Conservation (phyloP, 1,140 invertebrate species). For the Drosophila subobscura region DNA sequence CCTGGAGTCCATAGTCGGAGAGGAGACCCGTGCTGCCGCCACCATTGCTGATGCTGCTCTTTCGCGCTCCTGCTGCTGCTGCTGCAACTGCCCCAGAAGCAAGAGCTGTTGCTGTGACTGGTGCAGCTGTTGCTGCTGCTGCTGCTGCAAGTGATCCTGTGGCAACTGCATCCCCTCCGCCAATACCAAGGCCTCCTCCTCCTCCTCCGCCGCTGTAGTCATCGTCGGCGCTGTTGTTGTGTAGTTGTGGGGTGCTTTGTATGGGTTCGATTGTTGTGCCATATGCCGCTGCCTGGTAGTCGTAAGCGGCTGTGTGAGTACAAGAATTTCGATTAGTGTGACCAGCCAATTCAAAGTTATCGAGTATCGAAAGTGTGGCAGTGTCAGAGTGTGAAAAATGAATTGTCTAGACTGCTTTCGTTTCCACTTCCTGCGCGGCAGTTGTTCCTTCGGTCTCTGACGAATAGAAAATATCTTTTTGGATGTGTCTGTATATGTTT, state of each 20-base stretch:
- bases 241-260: conserved; percentile 73
- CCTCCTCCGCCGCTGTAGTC: conserved; percentile 50
- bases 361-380: conserved; percentile 8
- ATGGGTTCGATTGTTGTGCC: conserved; percentile 76
- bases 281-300: conserved; percentile 82
- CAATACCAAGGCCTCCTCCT: too few relatives aligned
- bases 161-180: not conserved
- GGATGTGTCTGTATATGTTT: conserved; percentile 14
- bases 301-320: conserved; percentile 77
- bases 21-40: conserved; percentile 20
- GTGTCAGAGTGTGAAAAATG: conserved; percentile 20
- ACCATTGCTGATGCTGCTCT: conserved; percentile 55
- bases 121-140: conserved; percentile 28
- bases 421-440: conserved; percentile 3
- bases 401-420: not conserved
- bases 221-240: conserved; percentile 64
- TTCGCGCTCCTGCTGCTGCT: conserved; percentile 45
- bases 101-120: conserved; percentile 13
- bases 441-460: conserved; percentile 31
- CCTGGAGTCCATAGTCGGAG: conserved; percentile 71
- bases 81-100: conserved; percentile 14
- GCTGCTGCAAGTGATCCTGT: conserved; percentile 24
- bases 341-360: conserved; percentile 51
- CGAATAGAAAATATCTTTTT: conserved; percentile 21
- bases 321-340: conserved; percentile 71